These are phyloP conservation scores for Geodia barretti DNA, from an alignment of 37 sponge, comb jelly and placozoan species.

Conservation along the genomic window DNA sequence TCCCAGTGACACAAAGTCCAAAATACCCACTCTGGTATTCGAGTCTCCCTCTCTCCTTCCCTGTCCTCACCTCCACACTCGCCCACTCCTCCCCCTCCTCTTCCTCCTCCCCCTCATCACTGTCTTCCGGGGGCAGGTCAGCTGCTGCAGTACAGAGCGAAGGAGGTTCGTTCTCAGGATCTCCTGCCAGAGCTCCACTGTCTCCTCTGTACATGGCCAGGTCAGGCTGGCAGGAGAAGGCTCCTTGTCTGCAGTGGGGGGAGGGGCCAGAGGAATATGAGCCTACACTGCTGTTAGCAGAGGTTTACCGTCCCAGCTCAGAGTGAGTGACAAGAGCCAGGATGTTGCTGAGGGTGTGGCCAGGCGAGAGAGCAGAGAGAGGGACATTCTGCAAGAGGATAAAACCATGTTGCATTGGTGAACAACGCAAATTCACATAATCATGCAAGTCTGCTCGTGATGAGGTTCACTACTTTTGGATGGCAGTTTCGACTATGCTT, in stretches of 20 bases:
- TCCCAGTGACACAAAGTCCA: conserved; percentile 10
- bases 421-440: neutral
- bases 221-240: conserved; percentile 63
- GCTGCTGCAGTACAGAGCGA: conserved; percentile 8
- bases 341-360: conserved; percentile 69
- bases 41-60: conserved; percentile 7
- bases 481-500: neutral
- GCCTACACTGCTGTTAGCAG: neutral
- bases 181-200: neutral
- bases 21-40: conserved; percentile 49
- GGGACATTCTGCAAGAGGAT: conserved; percentile 46
- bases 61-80: neutral
- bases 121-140: neutral
- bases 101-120: neutral
- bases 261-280: neutral
- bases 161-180: conserved; percentile 39
- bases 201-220: conserved; percentile 4
- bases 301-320: conserved; percentile 59
- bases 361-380: conserved; percentile 33
- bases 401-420: conserved; percentile 3
- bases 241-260: conserved; percentile 23
- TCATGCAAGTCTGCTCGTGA: neutral
- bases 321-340: conserved; percentile 62
- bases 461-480: neutral
- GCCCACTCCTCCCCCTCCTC: conserved; percentile 4